These are phyloP conservation scores for Coptodon bakossiorum DNA, from an alignment of 2,113 vertebrate genomes.

Conservation along the genomic window DNA sequence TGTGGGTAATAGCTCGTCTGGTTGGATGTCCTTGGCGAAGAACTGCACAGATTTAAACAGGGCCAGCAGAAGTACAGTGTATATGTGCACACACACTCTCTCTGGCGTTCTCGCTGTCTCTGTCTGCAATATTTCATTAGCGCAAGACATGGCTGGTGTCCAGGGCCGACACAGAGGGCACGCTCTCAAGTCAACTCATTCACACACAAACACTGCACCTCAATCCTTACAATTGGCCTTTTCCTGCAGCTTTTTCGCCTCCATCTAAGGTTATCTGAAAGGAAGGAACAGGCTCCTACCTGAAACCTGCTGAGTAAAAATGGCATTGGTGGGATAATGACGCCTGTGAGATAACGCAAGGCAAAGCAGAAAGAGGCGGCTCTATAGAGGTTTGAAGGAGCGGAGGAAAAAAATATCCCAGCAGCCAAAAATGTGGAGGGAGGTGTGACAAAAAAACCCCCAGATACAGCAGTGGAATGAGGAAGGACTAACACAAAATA, in stretches of 20 bases:
- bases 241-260: not conserved
- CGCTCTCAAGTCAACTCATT: conserved; percentile 26
- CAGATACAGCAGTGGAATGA: conserved; percentile 38
- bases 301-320: conserved; percentile 27
- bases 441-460: not conserved
- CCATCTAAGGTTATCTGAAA: conserved; percentile 33
- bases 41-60: conserved; percentile 19
- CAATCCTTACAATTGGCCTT: conserved; percentile 12
- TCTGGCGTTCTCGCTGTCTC: not conserved
- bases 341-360: not conserved
- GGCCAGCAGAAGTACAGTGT: not conserved
- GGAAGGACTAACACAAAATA: conserved; percentile 26
- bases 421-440: conserved; percentile 16
- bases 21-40: conserved; percentile 27
- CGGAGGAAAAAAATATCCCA: not conserved
- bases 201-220: conserved; percentile 2
- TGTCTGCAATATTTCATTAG: conserved; percentile 59
- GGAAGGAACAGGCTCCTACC: conserved; percentile 12
- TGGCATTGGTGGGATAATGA: conserved; percentile 44
- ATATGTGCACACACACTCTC: not conserved
- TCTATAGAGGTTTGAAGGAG: not conserved
- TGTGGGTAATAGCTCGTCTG: not conserved
- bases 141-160: conserved; percentile 31
- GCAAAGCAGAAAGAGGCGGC: not conserved
- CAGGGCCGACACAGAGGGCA: conserved; percentile 39